A percentile compares a stretch with the other conserved stretches of the same genome.
Evolutionary conservation across 2,888 invertebrate genomes (phyloP).

Genomic region (Drosophila suboccidentalis): DNA sequence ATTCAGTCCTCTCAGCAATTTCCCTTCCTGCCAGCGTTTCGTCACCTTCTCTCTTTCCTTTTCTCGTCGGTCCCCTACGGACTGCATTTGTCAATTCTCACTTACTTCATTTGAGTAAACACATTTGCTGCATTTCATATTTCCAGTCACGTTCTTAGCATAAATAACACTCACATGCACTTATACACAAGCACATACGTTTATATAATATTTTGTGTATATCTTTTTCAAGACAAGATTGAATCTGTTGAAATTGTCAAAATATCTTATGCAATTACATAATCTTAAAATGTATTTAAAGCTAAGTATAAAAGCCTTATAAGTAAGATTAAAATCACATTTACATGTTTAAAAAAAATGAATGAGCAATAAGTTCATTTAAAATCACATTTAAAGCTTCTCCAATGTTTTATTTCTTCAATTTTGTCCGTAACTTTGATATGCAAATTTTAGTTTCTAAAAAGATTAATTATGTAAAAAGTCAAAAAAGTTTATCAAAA

Average conservation of each 20-base stretch:
- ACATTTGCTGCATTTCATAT: constrained; percentile 80
- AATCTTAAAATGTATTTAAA: constrained; percentile 7
- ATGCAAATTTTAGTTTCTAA: too few relatives aligned
- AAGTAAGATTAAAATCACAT: neutral
- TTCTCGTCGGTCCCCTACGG: constrained; percentile 1
- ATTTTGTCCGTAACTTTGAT: too few relatives aligned
- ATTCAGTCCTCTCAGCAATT: neutral
- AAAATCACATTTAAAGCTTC: too few relatives aligned
- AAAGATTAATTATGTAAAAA: too few relatives aligned
- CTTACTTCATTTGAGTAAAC: constrained; percentile 78
- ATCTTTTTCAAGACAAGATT: constrained; percentile 25
- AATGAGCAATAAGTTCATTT: neutral
- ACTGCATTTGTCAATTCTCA: constrained; percentile 75
- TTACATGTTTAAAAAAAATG: neutral
- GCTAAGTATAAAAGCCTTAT: neutral
- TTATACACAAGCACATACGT: constrained; percentile 18
- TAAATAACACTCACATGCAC: constrained; percentile 69
- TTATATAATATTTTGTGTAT: constrained; percentile 29
- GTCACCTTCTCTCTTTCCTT: neutral
- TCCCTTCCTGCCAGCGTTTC: neutral
- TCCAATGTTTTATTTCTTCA: too few relatives aligned
- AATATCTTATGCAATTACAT: constrained; percentile 4
- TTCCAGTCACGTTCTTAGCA: constrained; percentile 82
- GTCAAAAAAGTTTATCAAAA: too few relatives aligned
- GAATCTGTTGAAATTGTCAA: constrained; percentile 35